Base-by-base conservation (phyloP, 2,888 invertebrate genomes). In the Acrobasis repandana region DNA sequence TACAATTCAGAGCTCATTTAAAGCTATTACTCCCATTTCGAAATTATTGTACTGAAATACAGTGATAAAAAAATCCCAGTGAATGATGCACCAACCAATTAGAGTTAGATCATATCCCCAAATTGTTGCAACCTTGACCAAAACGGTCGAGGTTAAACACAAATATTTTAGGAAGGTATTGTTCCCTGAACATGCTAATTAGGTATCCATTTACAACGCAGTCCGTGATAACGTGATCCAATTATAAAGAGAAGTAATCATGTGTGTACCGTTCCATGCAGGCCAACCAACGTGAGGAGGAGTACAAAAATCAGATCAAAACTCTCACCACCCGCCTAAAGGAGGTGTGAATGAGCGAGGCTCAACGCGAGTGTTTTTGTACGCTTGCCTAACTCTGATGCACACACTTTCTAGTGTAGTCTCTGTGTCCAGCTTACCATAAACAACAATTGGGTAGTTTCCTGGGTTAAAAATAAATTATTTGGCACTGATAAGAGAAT, bases 241-340 rank as follows among this genome's bases (percentile, higher is more conserved):
- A 34, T n/a, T 48, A 18, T 47, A 54, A 46, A 47, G 47, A 60
- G 46, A 64, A 79, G 74, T 85, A 81, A 85, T 75, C 66, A 70
- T 77, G 73, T 77, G 58, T 75, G 71, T 79, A 75, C 74, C 70
- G 72, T 90, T 90, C 76, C 72, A 82, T 73, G 82, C 90, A 99
- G 98, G 98, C 99, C 94, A 98, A 98, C 95, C 98, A 98, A 95
- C 97, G 98, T 86, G 99, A 99, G 94, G 98, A 99, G 95, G 98
- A 98, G 93, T 99, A 98, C 96, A 98, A 99, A 95, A 97, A 98
- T 93, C 98, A 98, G 95, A 98, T 99, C 96, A 98, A 99, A 96
- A 98, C 97, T 93, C 95, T 98, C 93, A 98, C 97, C 93, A 97
- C 97, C 93, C 97, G 98, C 94, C 97, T 99, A 95, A 99, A 99